phyloP scores from a whole-genome alignment of 2,113 vertebrate species.

The Apus apus region DNA sequence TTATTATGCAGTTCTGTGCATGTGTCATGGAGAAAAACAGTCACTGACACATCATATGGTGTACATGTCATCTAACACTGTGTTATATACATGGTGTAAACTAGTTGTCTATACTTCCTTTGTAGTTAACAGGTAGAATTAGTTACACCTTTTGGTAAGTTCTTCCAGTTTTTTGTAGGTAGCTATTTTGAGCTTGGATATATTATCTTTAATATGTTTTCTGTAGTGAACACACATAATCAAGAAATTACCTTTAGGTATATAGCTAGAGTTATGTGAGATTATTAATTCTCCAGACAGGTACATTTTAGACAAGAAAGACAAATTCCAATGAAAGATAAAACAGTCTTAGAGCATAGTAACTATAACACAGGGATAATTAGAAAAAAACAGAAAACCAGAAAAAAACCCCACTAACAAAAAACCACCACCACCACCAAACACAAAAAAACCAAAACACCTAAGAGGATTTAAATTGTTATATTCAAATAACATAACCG shows the following conservation, averaged over 20 bases:
- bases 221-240: not conserved
- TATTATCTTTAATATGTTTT: not conserved
- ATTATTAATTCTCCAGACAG: not conserved
- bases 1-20: not conserved
- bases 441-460: no score
- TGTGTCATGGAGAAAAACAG: not conserved
- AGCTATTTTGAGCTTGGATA: not conserved
- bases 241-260: not conserved
- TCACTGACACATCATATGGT: not conserved
- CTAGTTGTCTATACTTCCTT: not conserved
- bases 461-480: no score
- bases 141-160: not conserved
- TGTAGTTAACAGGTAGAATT: not conserved
- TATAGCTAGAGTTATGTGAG: not conserved
- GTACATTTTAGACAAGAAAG: not conserved
- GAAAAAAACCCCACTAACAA: no score
- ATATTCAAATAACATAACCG: no score
- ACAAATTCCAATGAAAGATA: not conserved
- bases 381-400: not conserved
- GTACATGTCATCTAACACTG: not conserved
- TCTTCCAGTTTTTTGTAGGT: not conserved
- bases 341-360: not conserved
- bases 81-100: not conserved
- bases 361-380: not conserved
- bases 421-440: no score